Evolutionary conservation across 2,113 vertebrate species (phyloP), one percentile per base, ranked within the genome.

Genomic region (Lethenteron reissneri): DNA sequence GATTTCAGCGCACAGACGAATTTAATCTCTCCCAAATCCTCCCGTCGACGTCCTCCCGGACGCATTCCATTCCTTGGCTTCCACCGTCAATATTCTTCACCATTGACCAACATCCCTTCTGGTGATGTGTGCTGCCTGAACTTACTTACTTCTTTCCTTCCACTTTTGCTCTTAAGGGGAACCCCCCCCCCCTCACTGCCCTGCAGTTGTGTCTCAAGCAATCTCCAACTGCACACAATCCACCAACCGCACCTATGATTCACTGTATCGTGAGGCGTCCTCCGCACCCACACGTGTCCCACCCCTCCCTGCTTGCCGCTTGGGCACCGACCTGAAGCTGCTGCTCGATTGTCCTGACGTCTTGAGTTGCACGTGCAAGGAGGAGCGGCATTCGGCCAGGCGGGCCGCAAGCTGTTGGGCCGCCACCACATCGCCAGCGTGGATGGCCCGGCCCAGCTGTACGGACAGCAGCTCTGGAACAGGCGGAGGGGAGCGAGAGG

Each of bases 381-480:
- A 11, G 64, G 25, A 17, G n/a, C 10, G n/a, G 10, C 64, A 68
- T 25, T 68, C n/a, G 9, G 64, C 64, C 64, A 68, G 25, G 8
- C n/a, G 25, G 25, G 64, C n/a, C n/a, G 64, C 64, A 11, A 68
- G 64, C n/a, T 25, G 64, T 68, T n/a, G 25, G 2, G 64, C 64
- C 25, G n/a, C 64, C n/a, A 11, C 64, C 64, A 8, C 64, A 68
- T 68, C 64, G n/a, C 64, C 64, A 68, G 64, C 64, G 25, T n/a
- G 25, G 8, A 68, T 68, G 64, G 64, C 64, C n/a, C 25, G n/a
- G 64, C 64, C 25, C 10, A 68, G 10, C 64, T 68, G 64, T 17
- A 68, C 25, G n/a, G n/a, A n/a, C 64, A 68, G 64, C 64, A 68
- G 25, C 64, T 68, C 64, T 68, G 64, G n/a, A 68, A 41, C 5